Conservation (phyloP, 64 coral and sea anemone genomes). For the Hydrozoanthus tunicans region DNA sequence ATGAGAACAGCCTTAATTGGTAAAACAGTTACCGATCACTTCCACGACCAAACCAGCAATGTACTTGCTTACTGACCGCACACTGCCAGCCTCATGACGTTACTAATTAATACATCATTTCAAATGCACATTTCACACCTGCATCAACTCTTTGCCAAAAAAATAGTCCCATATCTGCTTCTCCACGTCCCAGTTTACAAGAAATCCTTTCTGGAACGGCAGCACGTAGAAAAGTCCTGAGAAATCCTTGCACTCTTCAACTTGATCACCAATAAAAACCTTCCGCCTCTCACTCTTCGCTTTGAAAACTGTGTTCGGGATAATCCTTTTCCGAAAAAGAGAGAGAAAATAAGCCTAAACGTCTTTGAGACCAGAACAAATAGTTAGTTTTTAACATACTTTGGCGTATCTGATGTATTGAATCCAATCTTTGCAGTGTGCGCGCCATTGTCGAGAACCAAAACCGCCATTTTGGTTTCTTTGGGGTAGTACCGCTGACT, state of each 20-base stretch:
- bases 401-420: constrained; percentile 69
- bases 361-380: neutral
- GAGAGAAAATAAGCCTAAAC: neutral
- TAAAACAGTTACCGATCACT: no score
- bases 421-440: constrained; percentile 75
- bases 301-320: constrained; percentile 95
- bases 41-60: no score
- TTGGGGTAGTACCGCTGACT: constrained; percentile 33
- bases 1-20: no score
- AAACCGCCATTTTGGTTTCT: constrained; percentile 89
- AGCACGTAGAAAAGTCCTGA: constrained; percentile 91
- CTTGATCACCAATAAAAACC: constrained; percentile 90
- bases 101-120: no score
- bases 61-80: no score
- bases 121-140: constrained; percentile 50
- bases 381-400: constrained; percentile 47
- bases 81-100: no score
- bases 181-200: constrained; percentile 97
- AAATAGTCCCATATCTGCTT: constrained; percentile 99
- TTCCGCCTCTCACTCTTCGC: constrained; percentile 92
- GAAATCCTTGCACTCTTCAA: constrained; percentile 97
- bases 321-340: constrained; percentile 60
- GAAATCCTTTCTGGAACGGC: constrained; percentile 89
- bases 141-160: constrained; percentile 92
- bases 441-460: constrained; percentile 91